These are phyloP conservation scores for Aurelia sp. DNA, from an alignment of 30 jellyfish, hydroid and myxozoan genomes.

Conservation along the genomic window DNA sequence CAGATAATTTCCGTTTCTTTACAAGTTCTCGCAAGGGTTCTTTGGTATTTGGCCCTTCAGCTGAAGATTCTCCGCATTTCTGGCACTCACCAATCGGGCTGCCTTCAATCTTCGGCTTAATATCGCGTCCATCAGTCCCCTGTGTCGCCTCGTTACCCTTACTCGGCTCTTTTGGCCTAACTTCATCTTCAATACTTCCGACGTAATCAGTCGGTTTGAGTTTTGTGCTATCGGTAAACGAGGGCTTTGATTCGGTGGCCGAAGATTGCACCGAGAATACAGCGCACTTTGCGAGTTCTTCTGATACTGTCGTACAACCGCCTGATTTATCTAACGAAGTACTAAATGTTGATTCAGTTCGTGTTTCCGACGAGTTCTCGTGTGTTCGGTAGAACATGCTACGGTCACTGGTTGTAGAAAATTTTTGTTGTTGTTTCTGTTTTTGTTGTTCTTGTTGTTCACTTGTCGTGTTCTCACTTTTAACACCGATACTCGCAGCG, in stretches of 20 bases:
- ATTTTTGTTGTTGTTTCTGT: not conserved
- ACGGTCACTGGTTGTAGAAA: not conserved
- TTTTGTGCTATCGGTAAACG: not conserved
- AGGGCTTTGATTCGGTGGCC: not conserved
- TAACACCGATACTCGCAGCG: slow-evolving; percentile 42
- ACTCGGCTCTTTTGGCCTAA: no score
- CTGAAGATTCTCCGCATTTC: no score
- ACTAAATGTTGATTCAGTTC: not conserved
- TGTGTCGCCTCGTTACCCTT: no score
- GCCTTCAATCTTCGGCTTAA: no score
- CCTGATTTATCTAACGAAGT: slow-evolving; percentile 18
- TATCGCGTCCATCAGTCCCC: no score
- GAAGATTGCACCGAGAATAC: slow-evolving; percentile 36
- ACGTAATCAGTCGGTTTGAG: not conserved
- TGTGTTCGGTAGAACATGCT: not conserved
- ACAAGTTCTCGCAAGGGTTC: not conserved
- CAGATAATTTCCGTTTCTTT: not conserved
- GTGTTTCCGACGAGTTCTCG: not conserved
- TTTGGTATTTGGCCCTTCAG: not conserved
- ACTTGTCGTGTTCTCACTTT: not conserved
- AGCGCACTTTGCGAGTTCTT: slow-evolving; percentile 52
- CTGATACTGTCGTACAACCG: slow-evolving; percentile 56
- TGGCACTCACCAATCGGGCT: no score
- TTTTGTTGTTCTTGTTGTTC: not conserved
- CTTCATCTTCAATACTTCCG: no score